Evolutionary conservation across 2,888 invertebrate species (phyloP), one percentile per base, ranked within the genome.

Genomic region (Trissonchulus latispiculum): DNA sequence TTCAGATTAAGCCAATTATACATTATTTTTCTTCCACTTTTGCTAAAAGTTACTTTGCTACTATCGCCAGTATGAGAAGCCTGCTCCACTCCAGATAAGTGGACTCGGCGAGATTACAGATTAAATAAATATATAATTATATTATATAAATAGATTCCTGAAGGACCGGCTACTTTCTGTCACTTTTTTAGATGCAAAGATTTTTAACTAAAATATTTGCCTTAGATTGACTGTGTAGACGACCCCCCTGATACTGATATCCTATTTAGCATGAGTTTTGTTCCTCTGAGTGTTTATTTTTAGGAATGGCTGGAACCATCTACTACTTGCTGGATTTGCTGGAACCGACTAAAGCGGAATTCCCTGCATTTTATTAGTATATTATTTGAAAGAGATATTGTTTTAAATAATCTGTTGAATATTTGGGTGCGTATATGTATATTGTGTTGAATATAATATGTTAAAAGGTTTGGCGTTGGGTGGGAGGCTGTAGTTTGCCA

Each of bases 241-340:
- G 48, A 15, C 23, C 23, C 23, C 8, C 48, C 8, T 69, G 59
- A 62, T 28, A n/a, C 15, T 3, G 18, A 62, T 70, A 29, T 8
- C 2, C 23, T 59, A 32, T 72, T 73, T 71, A 32, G 64, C 70
- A 69, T 33, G 37, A 23, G 23, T 35, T 61, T 48, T 48, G 48
- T 8, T 48, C 48, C 48, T 15, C 23, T 8, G 48, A 23, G 48
- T 23, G 48, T 48, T 48, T 15, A 32, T 35, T 75, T 73, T 2
- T 77, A 84, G 84, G 81, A 73, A 83, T 91, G 75, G 87, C 90
- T 62, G 93, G 93, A 28, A 88, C 90, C 0, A 86, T 91, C 78
- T 91, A 90, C 82, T 88, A 91, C 78, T 85, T 91, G 36, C 83
- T 88, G 61, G 92, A 93, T 80, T 83, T 92, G 70, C 85, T 87